These are phyloP conservation scores for Agrotis segetum DNA, from an alignment of 2,888 invertebrate species.

Conservation along the genomic window DNA sequence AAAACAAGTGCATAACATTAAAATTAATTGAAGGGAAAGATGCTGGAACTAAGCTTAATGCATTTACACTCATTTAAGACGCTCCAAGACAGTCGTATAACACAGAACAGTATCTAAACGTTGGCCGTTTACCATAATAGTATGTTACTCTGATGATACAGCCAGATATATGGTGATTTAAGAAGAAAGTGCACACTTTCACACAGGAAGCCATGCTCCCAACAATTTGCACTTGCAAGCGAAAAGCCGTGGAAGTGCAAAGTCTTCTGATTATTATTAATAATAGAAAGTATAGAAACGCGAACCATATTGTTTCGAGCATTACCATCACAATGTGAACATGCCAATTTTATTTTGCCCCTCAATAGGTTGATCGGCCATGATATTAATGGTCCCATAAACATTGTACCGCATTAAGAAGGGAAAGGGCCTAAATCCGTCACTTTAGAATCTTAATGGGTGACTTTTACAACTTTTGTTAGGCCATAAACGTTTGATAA, in stretches of 20 bases:
- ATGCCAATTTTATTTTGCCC: constrained; percentile 36
- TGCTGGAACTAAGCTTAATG: constrained; percentile 9
- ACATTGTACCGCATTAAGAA: constrained; percentile 37
- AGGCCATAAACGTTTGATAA: constrained; percentile 45
- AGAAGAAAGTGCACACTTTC: constrained; percentile 75
- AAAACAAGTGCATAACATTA: not conserved
- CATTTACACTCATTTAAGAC: constrained; percentile 27
- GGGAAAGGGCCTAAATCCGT: constrained; percentile 45
- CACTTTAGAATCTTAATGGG: constrained; percentile 36
- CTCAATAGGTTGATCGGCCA: constrained; percentile 34
- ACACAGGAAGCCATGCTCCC: constrained; percentile 70
- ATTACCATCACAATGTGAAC: constrained; percentile 48
- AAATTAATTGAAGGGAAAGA: not conserved
- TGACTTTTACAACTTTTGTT: constrained; percentile 45
- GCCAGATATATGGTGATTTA: constrained; percentile 64
- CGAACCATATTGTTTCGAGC: constrained; percentile 44
- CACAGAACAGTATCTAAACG: constrained; percentile 34
- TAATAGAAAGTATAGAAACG: constrained; percentile 71
- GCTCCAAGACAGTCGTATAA: constrained; percentile 28
- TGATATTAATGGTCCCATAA: constrained; percentile 47
- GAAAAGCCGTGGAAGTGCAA: constrained; percentile 50
- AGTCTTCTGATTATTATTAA: constrained; percentile 65
- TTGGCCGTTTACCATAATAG: constrained; percentile 58
- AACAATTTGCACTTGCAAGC: constrained; percentile 70
- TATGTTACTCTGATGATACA: constrained; percentile 60